Conservation (phyloP, 2,888 invertebrate species). For the Capitulum mitella region DNA sequence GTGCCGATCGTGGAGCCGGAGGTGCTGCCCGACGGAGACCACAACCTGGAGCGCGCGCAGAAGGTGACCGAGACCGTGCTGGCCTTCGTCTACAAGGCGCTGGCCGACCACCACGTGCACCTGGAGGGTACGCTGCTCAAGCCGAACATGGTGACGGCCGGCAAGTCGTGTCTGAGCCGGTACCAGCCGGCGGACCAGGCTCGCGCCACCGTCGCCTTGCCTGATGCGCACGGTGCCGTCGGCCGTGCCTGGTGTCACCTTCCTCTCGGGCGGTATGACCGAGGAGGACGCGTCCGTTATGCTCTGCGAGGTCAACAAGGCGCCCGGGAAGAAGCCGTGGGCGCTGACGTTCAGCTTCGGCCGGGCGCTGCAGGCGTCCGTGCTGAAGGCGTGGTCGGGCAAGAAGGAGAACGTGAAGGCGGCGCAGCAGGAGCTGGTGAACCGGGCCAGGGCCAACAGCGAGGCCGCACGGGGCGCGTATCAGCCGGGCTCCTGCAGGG, state of each 20-base stretch:
- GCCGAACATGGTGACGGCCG: conserved; percentile 97
- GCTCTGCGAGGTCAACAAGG: conserved; percentile 78
- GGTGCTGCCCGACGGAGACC: conserved; percentile 94
- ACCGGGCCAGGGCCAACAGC: conserved; percentile 62
- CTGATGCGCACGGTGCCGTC: conserved; percentile 88
- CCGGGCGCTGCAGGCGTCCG: conserved; percentile 92
- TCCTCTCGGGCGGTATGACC: conserved; percentile 97
- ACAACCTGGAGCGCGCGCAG: conserved; percentile 85
- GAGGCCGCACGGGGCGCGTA: conserved; percentile 87
- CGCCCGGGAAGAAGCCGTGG: conserved; percentile 35
- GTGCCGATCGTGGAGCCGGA: conserved; percentile 99
- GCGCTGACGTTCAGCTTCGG: conserved; percentile 81
- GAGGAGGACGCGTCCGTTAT: conserved; percentile 96
- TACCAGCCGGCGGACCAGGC: conserved; percentile 77
- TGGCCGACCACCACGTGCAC: conserved; percentile 94
- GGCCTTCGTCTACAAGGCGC: conserved; percentile 91
- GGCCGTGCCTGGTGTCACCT: conserved; percentile 91
- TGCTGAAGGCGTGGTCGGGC: conserved; percentile 89
- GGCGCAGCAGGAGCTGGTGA: conserved; percentile 57
- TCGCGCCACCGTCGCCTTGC: conserved; percentile 84
- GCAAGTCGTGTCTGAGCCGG: conserved; percentile 68
- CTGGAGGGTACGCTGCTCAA: conserved; percentile 96
- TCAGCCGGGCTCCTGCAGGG: conserved; percentile 71
- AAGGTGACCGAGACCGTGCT: conserved; percentile 92
- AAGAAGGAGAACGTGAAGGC: conserved; percentile 67